phyloP scores from a whole-genome alignment of 2,797 vertebrate species.

The Vireo griseus region DNA sequence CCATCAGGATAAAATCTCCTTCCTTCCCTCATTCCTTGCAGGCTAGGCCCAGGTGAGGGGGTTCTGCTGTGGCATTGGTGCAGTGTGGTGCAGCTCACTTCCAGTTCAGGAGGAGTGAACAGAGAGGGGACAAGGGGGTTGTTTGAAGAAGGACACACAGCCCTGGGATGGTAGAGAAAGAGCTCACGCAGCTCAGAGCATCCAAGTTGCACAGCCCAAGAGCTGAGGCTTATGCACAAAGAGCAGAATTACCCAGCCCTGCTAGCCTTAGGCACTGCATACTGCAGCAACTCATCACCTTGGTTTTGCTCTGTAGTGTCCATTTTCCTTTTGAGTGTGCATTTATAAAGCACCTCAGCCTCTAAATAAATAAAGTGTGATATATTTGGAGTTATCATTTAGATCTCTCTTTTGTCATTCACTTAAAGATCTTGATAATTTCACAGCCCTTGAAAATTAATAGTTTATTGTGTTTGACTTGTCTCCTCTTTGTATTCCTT shows the following conservation, averaged over 20 bases:
- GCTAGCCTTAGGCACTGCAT: background rate
- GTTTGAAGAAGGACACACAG: background rate
- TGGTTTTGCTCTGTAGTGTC: background rate
- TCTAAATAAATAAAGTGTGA: background rate
- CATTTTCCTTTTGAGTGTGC: background rate
- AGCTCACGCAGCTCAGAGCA: background rate
- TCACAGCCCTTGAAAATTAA: background rate
- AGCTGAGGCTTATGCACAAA: background rate
- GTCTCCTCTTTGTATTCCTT: background rate
- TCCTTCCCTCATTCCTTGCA: background rate
- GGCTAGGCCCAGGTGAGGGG: background rate
- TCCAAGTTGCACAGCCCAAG: background rate
- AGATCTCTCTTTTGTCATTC: background rate
- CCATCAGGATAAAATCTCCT: background rate
- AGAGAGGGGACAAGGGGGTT: background rate
- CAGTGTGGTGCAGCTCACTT: accelerated
- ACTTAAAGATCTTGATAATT: background rate
- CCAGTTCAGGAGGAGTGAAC: background rate
- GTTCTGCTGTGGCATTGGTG: accelerated
- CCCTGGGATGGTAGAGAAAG: background rate
- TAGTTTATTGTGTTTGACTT: background rate
- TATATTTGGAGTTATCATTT: background rate
- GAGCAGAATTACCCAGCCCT: background rate
- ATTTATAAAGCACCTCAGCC: background rate
- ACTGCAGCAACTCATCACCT: background rate